phyloP scores from a whole-genome alignment of 2,797 vertebrate genomes.

The Phyllotis vaccarum region DNA sequence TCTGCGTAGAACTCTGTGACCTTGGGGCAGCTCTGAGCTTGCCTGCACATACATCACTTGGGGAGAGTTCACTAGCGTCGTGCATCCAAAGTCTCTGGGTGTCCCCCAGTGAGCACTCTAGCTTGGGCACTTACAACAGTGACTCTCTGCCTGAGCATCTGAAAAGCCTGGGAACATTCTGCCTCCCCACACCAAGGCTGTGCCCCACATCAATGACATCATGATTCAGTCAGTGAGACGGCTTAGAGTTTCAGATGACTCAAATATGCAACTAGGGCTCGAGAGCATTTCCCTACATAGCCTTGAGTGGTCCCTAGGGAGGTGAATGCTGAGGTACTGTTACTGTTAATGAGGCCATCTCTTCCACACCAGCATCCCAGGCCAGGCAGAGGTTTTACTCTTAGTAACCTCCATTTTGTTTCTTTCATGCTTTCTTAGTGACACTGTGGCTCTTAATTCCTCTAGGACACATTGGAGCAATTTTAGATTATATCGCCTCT shows the following conservation, averaged over 20 bases:
- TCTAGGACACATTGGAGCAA: fast-evolving
- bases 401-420: no score
- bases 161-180: not conserved
- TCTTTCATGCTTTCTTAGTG: not conserved
- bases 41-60: not conserved
- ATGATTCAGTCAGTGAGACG: not conserved
- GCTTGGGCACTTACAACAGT: not conserved
- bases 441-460: not conserved
- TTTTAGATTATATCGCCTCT: not conserved
- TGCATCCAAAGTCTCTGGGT: not conserved
- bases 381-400: not conserved
- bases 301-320: not conserved
- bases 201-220: fast-evolving
- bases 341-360: not conserved
- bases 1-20: not conserved
- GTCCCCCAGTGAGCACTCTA: not conserved
- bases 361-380: not conserved
- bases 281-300: not conserved
- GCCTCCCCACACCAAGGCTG: no score
- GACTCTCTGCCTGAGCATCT: not conserved
- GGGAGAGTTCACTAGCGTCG: not conserved
- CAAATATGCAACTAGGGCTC: not conserved
- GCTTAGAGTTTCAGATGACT: not conserved
- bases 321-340: fast-evolving
- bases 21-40: not conserved